Conservation (phyloP, 2,113 vertebrate genomes). For the Pterocles gutturalis region DNA sequence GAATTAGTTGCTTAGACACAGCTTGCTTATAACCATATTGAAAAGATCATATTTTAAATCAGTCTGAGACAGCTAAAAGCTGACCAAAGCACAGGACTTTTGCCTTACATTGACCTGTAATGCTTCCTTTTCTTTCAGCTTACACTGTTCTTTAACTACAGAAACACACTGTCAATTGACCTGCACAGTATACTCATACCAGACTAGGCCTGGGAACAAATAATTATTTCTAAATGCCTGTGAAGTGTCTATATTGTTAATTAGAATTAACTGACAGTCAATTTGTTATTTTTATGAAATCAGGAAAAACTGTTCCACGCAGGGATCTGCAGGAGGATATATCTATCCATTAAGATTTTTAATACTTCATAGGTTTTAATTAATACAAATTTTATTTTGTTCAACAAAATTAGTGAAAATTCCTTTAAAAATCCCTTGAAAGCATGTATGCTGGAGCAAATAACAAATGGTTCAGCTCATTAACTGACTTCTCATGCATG, state of each 20-base stretch:
- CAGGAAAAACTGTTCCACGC: background rate
- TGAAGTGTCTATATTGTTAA: background rate
- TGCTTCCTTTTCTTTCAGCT: background rate
- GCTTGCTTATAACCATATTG: background rate
- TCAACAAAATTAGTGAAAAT: background rate
- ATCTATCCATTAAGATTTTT: background rate
- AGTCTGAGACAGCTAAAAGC: background rate
- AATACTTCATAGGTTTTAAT: background rate
- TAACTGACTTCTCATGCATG: background rate
- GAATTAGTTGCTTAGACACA: background rate
- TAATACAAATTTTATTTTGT: background rate
- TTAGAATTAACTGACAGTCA: background rate
- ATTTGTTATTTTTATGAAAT: background rate
- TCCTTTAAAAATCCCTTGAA: background rate
- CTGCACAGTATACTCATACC: background rate
- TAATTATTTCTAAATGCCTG: background rate
- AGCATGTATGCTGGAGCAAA: background rate
- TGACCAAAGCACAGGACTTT: background rate
- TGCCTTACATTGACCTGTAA: background rate
- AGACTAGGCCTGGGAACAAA: background rate
- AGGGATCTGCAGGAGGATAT: background rate
- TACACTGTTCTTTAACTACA: background rate
- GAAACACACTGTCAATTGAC: background rate
- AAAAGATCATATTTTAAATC: background rate
- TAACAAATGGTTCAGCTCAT: constrained; percentile 5